phyloP scores from a whole-genome alignment of 2,113 vertebrate genomes.

The crab-eating macaque (Macaca fascicularis) region T2T-MFA8v1.1 NC_088380.1:158782001-158782500 shows the following conservation, averaged over 20 bases:
- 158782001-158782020: background rate
- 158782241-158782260: conserved; percentile 2
- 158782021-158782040: background rate
- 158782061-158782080: background rate
- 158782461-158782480: no score
- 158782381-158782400: no score
- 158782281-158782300: no score
- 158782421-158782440: no score
- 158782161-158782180: background rate
- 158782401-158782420: no score
- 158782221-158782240: background rate
- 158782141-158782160: background rate
- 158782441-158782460: no score
- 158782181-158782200: background rate
- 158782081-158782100: background rate
- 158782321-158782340: no score
- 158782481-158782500: no score
- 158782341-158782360: no score
- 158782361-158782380: no score
- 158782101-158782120: background rate
- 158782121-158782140: background rate
- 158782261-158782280: background rate
- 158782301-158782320: no score
- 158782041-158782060: background rate
- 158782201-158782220: background rate